Evolutionary conservation across 2,113 vertebrate genomes (phyloP).

Genomic region (Aphelocoma coerulescens): DNA sequence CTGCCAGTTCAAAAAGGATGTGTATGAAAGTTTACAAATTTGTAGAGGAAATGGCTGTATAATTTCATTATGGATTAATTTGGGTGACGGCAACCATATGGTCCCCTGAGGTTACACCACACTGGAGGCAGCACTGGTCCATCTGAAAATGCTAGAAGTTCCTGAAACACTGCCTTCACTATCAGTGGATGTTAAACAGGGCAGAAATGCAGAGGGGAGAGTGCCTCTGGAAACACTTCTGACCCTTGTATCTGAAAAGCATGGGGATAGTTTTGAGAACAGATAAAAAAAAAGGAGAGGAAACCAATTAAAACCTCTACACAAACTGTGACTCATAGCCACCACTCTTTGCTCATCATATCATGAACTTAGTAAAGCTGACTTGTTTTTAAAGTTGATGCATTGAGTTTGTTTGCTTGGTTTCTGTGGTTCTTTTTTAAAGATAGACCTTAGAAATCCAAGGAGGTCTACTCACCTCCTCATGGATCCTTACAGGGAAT

Average conservation of each 20-base stretch:
- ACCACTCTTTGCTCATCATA: background rate
- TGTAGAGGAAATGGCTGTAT: constrained; percentile 24
- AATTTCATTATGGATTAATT: background rate
- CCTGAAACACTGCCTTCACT: background rate
- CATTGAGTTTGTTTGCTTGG: background rate
- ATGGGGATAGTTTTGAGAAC: background rate
- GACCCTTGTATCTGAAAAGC: background rate
- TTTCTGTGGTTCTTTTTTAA: background rate
- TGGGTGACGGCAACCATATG: constrained; percentile 10
- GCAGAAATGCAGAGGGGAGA: background rate
- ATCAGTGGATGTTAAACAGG: background rate
- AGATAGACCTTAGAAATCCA: background rate
- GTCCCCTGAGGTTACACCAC: background rate
- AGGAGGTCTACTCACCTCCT: background rate
- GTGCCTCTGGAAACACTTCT: background rate
- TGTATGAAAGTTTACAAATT: background rate
- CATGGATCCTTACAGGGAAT: background rate
- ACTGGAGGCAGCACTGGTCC: background rate
- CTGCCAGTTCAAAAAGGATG: background rate
- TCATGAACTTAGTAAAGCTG: background rate
- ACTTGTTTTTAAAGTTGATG: background rate
- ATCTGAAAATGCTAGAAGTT: background rate
- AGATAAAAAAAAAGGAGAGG: background rate
- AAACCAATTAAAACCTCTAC: background rate
- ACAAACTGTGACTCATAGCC: background rate